Percentiles rank a stretch among this genome's conserved stretches.
Conservation (phyloP, 2,888 invertebrate genomes). For the Drosophila atripex region DNA sequence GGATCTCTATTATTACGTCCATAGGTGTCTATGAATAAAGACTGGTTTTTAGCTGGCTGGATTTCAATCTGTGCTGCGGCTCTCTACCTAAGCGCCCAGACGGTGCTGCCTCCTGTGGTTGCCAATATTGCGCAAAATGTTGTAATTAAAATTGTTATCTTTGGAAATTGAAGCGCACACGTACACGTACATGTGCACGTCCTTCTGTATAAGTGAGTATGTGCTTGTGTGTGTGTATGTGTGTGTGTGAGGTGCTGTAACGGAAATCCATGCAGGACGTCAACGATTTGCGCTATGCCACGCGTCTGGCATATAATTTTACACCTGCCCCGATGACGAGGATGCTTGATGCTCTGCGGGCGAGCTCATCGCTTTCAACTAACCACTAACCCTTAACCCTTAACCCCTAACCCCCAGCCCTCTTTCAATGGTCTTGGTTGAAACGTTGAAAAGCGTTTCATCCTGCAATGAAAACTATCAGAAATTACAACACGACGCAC, state of each 20-base stretch:
- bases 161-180: constrained; percentile 51
- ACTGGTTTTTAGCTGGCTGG: neutral
- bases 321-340: constrained; percentile 58
- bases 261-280: constrained; percentile 54
- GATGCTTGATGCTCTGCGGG: constrained; percentile 16
- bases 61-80: constrained; percentile 2
- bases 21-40: neutral
- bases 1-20: neutral
- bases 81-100: constrained; percentile 12
- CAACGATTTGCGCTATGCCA: constrained; percentile 56
- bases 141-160: constrained; percentile 67
- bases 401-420: neutral
- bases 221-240: constrained; percentile 6
- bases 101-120: constrained; percentile 24
- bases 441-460: constrained; percentile 45
- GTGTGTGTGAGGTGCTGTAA: constrained; percentile 23
- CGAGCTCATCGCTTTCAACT: constrained; percentile 14
- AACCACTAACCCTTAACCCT: constrained; percentile 6
- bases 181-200: neutral
- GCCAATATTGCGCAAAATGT: constrained; percentile 49
- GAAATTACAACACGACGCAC: constrained; percentile 6
- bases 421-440: constrained; percentile 8
- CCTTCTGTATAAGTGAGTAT: neutral
- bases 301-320: constrained; percentile 68
- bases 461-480: constrained; percentile 18